phyloP scores from a whole-genome alignment of 2,113 vertebrate species.

The Mohoua ochrocephala region DNA sequence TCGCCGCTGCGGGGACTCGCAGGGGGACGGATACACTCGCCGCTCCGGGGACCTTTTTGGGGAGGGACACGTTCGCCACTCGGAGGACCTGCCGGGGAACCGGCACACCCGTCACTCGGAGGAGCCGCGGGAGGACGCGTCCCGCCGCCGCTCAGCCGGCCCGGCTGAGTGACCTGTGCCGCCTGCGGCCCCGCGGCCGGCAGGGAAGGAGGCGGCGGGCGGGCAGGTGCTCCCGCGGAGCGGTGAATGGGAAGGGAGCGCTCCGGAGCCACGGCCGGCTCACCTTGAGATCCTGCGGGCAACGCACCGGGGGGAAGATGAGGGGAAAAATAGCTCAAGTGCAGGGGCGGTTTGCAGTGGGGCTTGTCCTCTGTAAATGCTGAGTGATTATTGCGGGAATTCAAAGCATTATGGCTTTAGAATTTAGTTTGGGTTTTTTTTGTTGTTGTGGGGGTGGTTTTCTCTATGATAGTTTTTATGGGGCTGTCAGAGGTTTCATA shows the following conservation, averaged over 20 bases:
- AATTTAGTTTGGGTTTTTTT: not conserved
- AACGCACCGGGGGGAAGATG: not conserved
- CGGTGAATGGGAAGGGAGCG: not conserved
- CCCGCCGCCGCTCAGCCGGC: not conserved
- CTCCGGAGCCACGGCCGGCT: not conserved
- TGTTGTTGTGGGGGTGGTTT: not conserved
- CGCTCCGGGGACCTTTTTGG: not conserved
- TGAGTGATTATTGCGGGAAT: not conserved
- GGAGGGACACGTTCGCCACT: not conserved
- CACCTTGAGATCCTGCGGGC: not conserved
- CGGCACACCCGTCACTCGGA: not conserved
- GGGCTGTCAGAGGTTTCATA: not conserved
- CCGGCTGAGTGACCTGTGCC: not conserved
- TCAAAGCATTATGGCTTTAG: too few relatives aligned
- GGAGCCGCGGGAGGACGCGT: not conserved
- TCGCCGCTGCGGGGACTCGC: not conserved
- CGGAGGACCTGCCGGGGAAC: not conserved
- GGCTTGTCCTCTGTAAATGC: not conserved
- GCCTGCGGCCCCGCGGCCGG: not conserved
- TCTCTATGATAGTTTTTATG: not conserved
- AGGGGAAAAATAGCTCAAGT: rapidly evolving
- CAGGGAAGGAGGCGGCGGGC: not conserved
- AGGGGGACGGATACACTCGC: not conserved
- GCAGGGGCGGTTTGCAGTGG: not conserved
- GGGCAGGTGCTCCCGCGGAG: not conserved